Conservation (phyloP, 2,888 invertebrate species). For the Andricus curvator region DNA sequence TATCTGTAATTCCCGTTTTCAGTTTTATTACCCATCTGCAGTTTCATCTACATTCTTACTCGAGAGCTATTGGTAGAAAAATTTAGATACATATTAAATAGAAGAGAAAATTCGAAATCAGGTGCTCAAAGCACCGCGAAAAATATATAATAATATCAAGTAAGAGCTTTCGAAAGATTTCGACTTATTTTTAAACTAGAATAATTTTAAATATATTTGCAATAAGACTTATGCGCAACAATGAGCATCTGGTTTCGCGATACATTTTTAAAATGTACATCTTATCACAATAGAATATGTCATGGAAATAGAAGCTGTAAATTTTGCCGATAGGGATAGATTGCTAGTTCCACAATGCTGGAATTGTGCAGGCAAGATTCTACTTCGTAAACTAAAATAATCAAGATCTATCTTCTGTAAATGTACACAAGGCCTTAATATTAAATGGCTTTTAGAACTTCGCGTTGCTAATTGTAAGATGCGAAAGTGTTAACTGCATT, state of each 20-base stretch:
- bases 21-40: neutral
- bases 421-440: conserved; percentile 32
- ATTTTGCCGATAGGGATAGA: conserved; percentile 16
- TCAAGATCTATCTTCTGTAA: conserved; percentile 31
- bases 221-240: neutral
- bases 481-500: conserved; percentile 29
- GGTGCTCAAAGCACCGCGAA: conserved; percentile 1
- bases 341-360: conserved; percentile 17
- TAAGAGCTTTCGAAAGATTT: neutral
- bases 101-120: conserved; percentile 26
- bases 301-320: conserved; percentile 31
- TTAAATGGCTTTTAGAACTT: conserved; percentile 34
- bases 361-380: conserved; percentile 39
- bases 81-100: conserved; percentile 32
- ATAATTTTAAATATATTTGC: neutral
- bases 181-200: neutral
- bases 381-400: conserved; percentile 36
- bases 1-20: conserved; percentile 17
- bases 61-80: conserved; percentile 36
- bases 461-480: conserved; percentile 22
- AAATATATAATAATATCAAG: neutral
- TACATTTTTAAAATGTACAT: conserved; percentile 23
- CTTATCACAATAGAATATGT: conserved; percentile 35
- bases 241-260: conserved; percentile 19
- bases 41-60: neutral